These are phyloP conservation scores for Platysteira castanea DNA, from an alignment of 2,113 vertebrate genomes.

Conservation along the genomic window DNA sequence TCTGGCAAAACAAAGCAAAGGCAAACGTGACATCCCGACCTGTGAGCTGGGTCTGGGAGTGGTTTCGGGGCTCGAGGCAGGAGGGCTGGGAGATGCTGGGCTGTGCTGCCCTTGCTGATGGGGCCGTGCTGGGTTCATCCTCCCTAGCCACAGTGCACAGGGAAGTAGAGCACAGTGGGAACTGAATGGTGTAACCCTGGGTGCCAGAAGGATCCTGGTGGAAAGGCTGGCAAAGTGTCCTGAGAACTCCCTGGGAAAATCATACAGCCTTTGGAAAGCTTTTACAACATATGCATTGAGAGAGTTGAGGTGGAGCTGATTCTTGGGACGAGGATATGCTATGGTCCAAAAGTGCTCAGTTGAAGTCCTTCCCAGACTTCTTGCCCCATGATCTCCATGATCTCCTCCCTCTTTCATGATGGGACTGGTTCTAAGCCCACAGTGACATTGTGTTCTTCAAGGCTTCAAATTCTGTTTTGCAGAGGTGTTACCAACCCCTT, in stretches of 20 bases:
- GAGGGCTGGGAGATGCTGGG: not conserved
- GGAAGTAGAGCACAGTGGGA: not conserved
- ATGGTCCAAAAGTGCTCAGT: not conserved
- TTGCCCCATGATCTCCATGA: not conserved
- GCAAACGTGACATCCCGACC: not conserved
- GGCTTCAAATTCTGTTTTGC: not conserved
- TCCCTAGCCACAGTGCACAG: rapidly evolving
- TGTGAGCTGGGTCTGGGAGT: rapidly evolving
- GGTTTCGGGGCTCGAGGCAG: rapidly evolving
- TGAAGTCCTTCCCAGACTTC: not conserved
- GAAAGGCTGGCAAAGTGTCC: not conserved
- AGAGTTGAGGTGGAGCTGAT: not conserved
- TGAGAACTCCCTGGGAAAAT: not conserved
- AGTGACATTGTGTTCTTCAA: not conserved
- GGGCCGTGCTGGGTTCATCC: not conserved
- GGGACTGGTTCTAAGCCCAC: not conserved
- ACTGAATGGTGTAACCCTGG: rapidly evolving
- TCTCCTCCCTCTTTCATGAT: not conserved
- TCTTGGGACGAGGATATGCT: not conserved
- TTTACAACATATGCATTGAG: not conserved
- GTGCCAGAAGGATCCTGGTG: not conserved
- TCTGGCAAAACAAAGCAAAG: slow-evolving; percentile 2
- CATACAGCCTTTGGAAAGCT: not conserved
- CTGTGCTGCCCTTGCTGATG: not conserved
- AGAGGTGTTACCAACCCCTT: not conserved